phyloP scores from a whole-genome alignment of 2,113 vertebrate species.

The Mustelus asterias region DNA sequence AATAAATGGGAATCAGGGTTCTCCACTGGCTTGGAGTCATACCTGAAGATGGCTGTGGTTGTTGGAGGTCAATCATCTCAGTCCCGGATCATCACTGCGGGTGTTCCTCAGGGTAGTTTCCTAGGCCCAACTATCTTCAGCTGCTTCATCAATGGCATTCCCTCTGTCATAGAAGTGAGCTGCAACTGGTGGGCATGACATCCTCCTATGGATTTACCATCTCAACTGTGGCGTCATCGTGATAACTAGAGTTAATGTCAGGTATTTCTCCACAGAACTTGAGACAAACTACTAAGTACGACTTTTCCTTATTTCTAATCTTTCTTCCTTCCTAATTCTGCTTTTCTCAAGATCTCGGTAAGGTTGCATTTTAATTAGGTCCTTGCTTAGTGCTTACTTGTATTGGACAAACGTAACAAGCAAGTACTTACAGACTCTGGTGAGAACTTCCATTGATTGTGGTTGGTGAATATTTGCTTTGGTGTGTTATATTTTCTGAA shows the following conservation, averaged over 20 bases:
- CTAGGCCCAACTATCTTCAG: too few species aligned
- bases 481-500: neutral
- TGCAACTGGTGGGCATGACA: neutral
- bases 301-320: neutral
- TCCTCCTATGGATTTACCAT: neutral
- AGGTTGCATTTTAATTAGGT: neutral
- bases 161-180: neutral
- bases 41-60: too few species aligned
- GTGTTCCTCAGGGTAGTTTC: too few species aligned
- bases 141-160: too few species aligned
- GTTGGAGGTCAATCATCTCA: too few species aligned
- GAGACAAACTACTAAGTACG: neutral
- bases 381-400: neutral
- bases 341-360: neutral
- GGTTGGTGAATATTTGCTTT: neutral
- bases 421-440: neutral
- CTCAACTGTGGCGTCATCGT: neutral
- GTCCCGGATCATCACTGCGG: too few species aligned
- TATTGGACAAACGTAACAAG: neutral
- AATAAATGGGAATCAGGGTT: too few species aligned
- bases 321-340: neutral
- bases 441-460: neutral
- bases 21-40: too few species aligned
- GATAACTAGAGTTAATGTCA: neutral
- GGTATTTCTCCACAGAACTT: neutral